phyloP scores from a whole-genome alignment of 2,113 vertebrate species.

The Poeciliopsis turrubarensis region DNA sequence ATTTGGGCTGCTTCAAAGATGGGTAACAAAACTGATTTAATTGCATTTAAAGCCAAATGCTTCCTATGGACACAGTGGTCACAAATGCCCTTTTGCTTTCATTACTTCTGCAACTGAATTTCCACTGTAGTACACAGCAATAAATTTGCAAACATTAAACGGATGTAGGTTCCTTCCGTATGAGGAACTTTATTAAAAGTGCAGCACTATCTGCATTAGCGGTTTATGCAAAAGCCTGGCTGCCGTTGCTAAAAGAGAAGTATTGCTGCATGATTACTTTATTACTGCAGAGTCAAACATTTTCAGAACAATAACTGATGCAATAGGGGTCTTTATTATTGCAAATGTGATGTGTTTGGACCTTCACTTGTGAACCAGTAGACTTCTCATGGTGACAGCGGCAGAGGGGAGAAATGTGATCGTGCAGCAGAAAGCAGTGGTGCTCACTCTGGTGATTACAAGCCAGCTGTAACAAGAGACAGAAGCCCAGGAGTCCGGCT shows the following conservation, averaged over 20 bases:
- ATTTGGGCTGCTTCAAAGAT: no score
- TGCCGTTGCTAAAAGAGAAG: neutral
- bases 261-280: neutral
- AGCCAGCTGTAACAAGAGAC: slow-evolving; percentile 47
- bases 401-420: neutral
- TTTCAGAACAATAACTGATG: neutral
- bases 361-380: neutral
- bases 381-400: neutral
- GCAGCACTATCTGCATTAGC: no score
- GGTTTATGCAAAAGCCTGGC: neutral
- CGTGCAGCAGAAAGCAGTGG: slow-evolving; percentile 21
- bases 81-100: no score
- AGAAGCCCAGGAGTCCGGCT: slow-evolving; percentile 28
- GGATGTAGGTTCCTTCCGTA: neutral
- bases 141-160: neutral
- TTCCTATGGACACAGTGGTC: no score
- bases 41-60: no score
- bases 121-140: no score
- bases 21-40: no score
- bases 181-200: neutral
- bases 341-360: neutral
- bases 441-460: slow-evolving; percentile 32
- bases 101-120: no score
- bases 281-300: neutral
- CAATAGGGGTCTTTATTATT: neutral